Conservation (phyloP, 2,113 vertebrate genomes). For the Tenrec ecaudatus region DNA sequence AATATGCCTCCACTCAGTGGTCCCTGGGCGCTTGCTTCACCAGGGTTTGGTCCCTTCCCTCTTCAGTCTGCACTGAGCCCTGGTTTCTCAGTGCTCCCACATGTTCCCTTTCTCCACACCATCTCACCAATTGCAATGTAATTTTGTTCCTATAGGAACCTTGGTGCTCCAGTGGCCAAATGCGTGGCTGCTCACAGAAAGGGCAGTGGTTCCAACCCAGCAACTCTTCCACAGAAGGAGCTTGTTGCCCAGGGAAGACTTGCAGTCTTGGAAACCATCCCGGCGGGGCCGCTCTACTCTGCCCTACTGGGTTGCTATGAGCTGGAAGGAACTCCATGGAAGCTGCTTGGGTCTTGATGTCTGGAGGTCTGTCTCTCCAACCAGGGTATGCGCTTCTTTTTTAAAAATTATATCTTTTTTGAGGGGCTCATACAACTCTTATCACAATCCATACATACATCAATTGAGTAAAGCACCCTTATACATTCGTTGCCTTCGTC, state of each 20-base stretch:
- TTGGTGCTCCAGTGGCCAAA: too few species aligned
- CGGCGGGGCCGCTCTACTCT: too few species aligned
- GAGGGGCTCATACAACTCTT: too few species aligned
- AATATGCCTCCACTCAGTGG: background rate
- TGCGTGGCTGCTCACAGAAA: background rate
- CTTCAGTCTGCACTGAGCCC: accelerated
- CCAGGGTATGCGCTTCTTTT: too few species aligned
- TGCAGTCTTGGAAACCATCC: background rate
- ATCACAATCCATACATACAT: too few species aligned
- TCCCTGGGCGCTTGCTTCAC: background rate
- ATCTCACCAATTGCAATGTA: background rate
- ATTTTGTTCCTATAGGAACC: too few species aligned
- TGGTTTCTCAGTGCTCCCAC: background rate
- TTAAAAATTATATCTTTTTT: too few species aligned
- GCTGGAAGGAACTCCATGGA: too few species aligned
- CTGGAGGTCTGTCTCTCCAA: background rate
- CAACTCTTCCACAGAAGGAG: background rate
- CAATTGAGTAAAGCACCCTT: too few species aligned
- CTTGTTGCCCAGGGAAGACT: background rate
- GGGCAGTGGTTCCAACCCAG: background rate
- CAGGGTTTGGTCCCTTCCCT: background rate
- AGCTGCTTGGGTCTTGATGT: background rate
- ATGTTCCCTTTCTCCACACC: background rate
- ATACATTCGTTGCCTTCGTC: too few species aligned
- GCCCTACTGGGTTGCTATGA: background rate